phyloP scores from a whole-genome alignment of 2,888 invertebrate species.

The Alsophila aescularia region DNA sequence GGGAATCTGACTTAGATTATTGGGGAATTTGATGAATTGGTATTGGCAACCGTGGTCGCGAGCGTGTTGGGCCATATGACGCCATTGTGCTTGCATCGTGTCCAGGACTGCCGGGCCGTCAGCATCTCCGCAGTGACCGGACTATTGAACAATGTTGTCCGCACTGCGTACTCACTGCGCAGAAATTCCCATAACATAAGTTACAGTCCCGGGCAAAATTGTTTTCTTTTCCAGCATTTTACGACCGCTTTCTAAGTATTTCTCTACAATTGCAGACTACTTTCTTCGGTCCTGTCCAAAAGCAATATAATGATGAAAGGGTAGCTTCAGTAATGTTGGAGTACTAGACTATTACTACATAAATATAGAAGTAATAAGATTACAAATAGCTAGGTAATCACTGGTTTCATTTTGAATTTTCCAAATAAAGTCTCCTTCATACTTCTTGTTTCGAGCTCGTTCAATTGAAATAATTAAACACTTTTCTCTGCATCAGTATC shows the following conservation, averaged over 20 bases:
- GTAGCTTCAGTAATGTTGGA: no score
- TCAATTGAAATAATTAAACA: neutral
- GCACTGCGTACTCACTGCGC: conserved; percentile 26
- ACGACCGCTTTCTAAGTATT: neutral
- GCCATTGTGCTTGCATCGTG: neutral
- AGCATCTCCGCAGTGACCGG: neutral
- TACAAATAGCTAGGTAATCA: no score
- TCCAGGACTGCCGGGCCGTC: neutral
- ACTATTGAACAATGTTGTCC: conserved; percentile 17
- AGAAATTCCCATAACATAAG: neutral
- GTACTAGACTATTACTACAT: no score
- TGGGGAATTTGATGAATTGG: no score
- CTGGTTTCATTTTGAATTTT: no score
- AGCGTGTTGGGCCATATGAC: neutral
- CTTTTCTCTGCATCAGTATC: conserved; percentile 8
- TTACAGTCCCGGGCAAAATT: conserved; percentile 11
- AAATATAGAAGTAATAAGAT: no score
- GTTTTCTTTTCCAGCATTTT: conserved; percentile 3
- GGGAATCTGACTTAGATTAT: no score
- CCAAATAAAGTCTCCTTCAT: no score
- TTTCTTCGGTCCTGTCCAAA: no score
- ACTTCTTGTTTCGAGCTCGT: no score
- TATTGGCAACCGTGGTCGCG: no score
- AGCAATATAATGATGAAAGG: no score
- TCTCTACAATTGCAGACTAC: neutral